Evolutionary conservation across 2,113 vertebrate species (phyloP).

Genomic region (Azemiops feae): DNA sequence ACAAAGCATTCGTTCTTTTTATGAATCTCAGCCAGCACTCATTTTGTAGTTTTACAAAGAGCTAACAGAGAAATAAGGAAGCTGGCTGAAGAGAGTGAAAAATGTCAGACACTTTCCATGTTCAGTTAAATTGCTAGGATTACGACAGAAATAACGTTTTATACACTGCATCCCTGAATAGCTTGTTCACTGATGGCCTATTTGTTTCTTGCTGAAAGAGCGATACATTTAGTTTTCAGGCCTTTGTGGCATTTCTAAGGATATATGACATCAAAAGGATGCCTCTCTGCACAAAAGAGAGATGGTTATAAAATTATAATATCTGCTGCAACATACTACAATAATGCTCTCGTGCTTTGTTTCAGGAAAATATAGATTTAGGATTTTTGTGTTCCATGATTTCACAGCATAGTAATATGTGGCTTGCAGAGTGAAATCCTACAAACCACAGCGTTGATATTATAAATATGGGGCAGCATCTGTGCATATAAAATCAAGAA

Average conservation of each 20-base stretch:
- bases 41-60: constrained; percentile 37
- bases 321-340: not conserved
- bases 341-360: not conserved
- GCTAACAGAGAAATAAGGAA: constrained; percentile 40
- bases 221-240: constrained; percentile 40
- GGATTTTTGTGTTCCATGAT: not conserved
- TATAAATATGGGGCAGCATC: not conserved
- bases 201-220: constrained; percentile 33
- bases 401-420: not conserved
- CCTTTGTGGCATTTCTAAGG: constrained; percentile 16
- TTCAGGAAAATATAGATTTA: not conserved
- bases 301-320: constrained; percentile 27
- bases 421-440: not conserved
- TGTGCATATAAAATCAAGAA: not conserved
- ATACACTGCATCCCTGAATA: constrained; percentile 30
- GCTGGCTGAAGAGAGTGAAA: constrained; percentile 18
- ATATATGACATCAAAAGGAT: constrained; percentile 29
- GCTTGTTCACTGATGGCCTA: constrained; percentile 15
- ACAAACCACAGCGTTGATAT: not conserved
- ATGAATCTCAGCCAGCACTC: constrained; percentile 35
- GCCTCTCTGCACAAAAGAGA: constrained; percentile 26
- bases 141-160: constrained; percentile 34
- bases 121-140: constrained; percentile 32
- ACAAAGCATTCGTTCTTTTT: constrained; percentile 50
- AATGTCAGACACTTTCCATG: constrained; percentile 24